A percentile compares a stretch with the other conserved stretches of the same genome.
phyloP scores from a whole-genome alignment of 2,888 invertebrate genomes.

The Raillietiella orientalis region DNA sequence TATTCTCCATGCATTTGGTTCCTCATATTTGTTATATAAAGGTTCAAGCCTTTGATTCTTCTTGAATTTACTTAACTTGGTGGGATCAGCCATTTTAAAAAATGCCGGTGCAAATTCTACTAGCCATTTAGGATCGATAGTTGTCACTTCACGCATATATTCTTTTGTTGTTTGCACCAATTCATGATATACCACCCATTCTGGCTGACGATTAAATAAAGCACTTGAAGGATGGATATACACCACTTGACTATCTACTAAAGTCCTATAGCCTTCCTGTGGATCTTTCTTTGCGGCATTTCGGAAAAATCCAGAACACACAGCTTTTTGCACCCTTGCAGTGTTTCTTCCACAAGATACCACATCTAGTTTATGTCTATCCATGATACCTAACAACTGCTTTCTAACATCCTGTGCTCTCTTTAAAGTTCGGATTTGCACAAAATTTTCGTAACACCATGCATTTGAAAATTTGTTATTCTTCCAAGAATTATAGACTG shows the following conservation, averaged over 20 bases:
- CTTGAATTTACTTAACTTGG: conserved; percentile 92
- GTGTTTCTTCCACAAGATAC: conserved; percentile 88
- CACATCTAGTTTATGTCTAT: conserved; percentile 79
- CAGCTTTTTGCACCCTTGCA: conserved; percentile 81
- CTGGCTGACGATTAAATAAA: conserved; percentile 88
- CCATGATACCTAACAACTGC: conserved; percentile 89
- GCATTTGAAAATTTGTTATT: conserved; percentile 96
- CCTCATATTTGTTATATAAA: conserved; percentile 92
- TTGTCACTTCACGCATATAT: conserved; percentile 93
- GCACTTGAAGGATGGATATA: conserved; percentile 97
- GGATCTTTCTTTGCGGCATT: conserved; percentile 99
- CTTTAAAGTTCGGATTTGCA: conserved; percentile 83
- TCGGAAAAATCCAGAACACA: conserved; percentile 92
- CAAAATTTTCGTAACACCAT: conserved; percentile 99
- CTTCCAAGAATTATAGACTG: conserved; percentile 97
- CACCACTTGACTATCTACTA: conserved; percentile 90
- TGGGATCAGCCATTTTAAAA: conserved; percentile 94
- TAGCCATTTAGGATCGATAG: conserved; percentile 90
- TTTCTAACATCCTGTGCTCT: conserved; percentile 92
- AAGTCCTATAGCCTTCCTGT: conserved; percentile 77
- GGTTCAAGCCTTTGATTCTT: conserved; percentile 95
- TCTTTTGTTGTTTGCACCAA: conserved; percentile 94
- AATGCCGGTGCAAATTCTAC: conserved; percentile 98
- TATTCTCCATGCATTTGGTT: conserved; percentile 96
- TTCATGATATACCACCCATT: conserved; percentile 98